Evolutionary conservation across 2,888 invertebrate species (phyloP), one percentile per base, ranked within the genome.

Genomic region (Diaprepes abbreviatus): DNA sequence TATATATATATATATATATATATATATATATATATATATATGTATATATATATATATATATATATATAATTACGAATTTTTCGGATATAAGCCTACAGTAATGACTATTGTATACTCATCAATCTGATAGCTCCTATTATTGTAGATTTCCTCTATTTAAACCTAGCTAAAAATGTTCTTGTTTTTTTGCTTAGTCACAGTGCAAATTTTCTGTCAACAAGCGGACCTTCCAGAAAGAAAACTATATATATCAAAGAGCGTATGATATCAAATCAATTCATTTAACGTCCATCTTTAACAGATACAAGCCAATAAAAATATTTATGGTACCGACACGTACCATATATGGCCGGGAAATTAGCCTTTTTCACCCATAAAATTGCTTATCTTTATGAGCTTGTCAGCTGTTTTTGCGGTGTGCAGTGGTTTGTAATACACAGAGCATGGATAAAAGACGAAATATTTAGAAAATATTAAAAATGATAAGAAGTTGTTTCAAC

Each of bases 381-480:
- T 69, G 63, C 70, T 75, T 76, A 76, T 76, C 76, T 74, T 75
- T 75, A 75, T 64, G 72, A 70, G 66, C 74, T 62, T 74, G 75
- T 76, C 75, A 66, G 75, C 77, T 45, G 78, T 79, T 78, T 78
- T 78, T 76, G 78, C 77, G 76, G 72, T 65, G 73, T 0, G 7
- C 54, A 35, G 40, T 57, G 38, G 57, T 57, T 6, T 14, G 10
- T n/a, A 57, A 38, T 38, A n/a, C n/a, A n/a, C n/a, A n/a, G n/a
- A n/a, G n/a, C n/a, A n/a, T n/a, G n/a, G n/a, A n/a, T n/a, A n/a
- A n/a, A n/a, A n/a, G n/a, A n/a, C n/a, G n/a, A n/a, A n/a, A n/a
- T n/a, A n/a, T n/a, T n/a, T n/a, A n/a, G n/a, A n/a, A n/a, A n/a
- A n/a, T n/a, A n/a, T n/a, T n/a, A n/a, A n/a, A n/a, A n/a, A n/a